A percentile compares a stretch with the other conserved stretches of the same genome.
phyloP scores from a whole-genome alignment of 2,888 invertebrate genomes.

The Cephus rjabovi region DNA sequence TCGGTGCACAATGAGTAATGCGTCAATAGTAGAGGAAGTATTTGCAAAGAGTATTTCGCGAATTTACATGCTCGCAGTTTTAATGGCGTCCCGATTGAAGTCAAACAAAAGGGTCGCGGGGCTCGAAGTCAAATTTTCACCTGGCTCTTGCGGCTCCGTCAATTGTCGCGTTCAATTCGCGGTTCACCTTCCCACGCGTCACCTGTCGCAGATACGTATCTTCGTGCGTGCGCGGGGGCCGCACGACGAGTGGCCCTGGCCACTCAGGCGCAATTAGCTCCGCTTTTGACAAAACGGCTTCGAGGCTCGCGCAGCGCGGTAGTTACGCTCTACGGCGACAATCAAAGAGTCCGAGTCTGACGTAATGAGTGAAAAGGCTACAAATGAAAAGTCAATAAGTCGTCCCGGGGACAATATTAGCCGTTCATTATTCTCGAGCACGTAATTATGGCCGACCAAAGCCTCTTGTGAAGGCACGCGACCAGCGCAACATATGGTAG shows the following conservation, averaged over 20 bases:
- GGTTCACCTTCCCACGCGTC: slow-evolving; percentile 45
- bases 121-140: neutral
- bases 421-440: slow-evolving; percentile 60
- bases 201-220: slow-evolving; percentile 46
- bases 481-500: slow-evolving; percentile 56
- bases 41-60: too few relatives aligned
- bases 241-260: neutral
- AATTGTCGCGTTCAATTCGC: neutral
- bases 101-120: neutral
- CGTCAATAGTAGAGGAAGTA: too few relatives aligned
- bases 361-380: slow-evolving; percentile 48
- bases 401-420: slow-evolving; percentile 58
- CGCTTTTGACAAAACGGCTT: too few relatives aligned
- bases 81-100: too few relatives aligned
- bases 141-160: too few relatives aligned
- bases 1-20: too few relatives aligned
- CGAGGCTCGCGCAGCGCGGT: too few relatives aligned
- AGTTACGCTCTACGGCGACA: neutral
- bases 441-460: slow-evolving; percentile 54
- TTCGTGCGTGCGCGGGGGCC: slow-evolving; percentile 3
- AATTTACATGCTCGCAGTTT: too few relatives aligned
- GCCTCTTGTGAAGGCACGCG: slow-evolving; percentile 62
- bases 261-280: neutral
- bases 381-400: slow-evolving; percentile 63
- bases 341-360: slow-evolving; percentile 38